A percentile compares a stretch with the other conserved stretches of the same genome.
Conservation (phyloP, 1,140 invertebrate species). For the Calliphora vicina region DNA sequence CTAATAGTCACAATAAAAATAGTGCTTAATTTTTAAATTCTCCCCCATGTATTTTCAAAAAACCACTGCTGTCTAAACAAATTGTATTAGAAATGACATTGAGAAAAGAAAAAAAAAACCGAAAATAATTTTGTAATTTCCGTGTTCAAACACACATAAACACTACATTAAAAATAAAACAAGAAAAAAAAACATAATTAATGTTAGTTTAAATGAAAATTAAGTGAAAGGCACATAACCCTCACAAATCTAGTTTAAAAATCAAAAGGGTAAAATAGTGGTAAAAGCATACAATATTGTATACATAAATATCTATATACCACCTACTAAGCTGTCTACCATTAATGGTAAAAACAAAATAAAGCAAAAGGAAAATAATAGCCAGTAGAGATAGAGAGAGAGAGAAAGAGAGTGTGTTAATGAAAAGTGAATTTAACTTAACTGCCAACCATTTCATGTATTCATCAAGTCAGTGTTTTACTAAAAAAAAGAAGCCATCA, state of each 20-base stretch:
- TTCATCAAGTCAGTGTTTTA: no score
- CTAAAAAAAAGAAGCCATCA: no score
- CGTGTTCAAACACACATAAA: neutral
- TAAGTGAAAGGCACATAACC: neutral
- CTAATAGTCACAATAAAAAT: no score
- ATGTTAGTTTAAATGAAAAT: neutral
- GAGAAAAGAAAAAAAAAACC: neutral
- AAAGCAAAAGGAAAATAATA: neutral
- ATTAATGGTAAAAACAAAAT: no score
- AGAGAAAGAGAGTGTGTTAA: neutral
- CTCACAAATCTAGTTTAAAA: neutral
- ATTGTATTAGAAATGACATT: neutral
- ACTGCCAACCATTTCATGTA: no score
- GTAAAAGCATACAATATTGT: neutral
- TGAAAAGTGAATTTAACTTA: no score
- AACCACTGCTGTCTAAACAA: neutral
- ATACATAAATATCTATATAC: no score
- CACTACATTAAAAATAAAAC: neutral
- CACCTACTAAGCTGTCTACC: no score
- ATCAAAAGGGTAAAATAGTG: neutral
- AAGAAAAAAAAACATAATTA: neutral
- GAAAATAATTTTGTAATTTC: conserved; percentile 1
- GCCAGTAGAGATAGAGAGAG: neutral
- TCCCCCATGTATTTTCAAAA: no score
- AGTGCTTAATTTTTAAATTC: no score